phyloP scores from a whole-genome alignment of 2,113 vertebrate species.

The Lipotes vexillifer region DNA sequence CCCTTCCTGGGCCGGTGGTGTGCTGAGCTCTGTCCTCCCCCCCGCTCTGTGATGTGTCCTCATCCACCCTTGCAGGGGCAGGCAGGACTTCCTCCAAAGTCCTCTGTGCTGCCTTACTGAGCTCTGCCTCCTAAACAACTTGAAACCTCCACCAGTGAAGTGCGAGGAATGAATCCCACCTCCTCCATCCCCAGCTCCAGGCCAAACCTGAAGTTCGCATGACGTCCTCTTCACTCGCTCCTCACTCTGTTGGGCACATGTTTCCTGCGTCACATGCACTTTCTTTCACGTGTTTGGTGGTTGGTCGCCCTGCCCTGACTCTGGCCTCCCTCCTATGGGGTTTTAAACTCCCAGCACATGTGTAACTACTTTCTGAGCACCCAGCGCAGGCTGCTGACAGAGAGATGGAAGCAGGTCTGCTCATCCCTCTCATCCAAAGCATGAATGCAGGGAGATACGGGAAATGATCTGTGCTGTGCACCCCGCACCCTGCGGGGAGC shows the following conservation, averaged over 20 bases:
- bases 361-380: neutral
- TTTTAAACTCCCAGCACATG: neutral
- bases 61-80: neutral
- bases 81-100: neutral
- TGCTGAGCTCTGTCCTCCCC: neutral
- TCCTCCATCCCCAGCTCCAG: neutral
- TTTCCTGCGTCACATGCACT: fast-evolving
- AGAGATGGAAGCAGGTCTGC: neutral
- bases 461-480: neutral
- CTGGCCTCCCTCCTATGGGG: neutral
- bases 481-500: neutral
- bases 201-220: neutral
- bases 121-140: neutral
- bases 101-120: neutral
- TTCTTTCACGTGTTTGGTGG: neutral
- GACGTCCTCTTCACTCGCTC: neutral
- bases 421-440: neutral
- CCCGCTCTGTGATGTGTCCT: neutral
- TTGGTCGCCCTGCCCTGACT: fast-evolving
- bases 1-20: neutral
- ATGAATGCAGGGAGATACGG: neutral
- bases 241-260: fast-evolving
- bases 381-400: neutral
- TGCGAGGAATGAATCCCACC: neutral
- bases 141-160: neutral